Evolutionary conservation across 2,888 invertebrate species (phyloP).

Genomic region (Mamestra brassicae): DNA sequence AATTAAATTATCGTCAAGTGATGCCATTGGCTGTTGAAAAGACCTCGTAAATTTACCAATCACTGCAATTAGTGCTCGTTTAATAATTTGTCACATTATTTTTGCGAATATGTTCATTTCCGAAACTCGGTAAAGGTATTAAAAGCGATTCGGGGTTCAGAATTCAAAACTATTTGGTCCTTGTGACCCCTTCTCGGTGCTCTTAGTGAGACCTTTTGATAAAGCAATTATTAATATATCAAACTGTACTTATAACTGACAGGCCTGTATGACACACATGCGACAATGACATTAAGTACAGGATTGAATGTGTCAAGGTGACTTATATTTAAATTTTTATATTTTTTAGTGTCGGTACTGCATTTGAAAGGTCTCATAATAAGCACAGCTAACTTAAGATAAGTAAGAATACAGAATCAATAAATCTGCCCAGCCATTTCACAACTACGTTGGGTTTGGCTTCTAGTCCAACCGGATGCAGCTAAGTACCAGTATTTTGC

Average conservation of each 20-base stretch:
- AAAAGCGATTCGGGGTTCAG: background rate
- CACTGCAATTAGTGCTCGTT: background rate
- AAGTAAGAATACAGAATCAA: background rate
- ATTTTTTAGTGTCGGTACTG: slow-evolving; percentile 16
- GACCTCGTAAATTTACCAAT: background rate
- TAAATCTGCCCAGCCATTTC: background rate
- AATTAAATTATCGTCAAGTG: background rate
- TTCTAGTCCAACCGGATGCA: background rate
- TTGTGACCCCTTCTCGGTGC: background rate
- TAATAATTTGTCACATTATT: background rate
- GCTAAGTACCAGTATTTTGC: background rate
- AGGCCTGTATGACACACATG: background rate
- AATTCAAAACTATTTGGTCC: background rate
- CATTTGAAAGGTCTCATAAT: background rate
- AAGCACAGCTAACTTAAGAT: background rate
- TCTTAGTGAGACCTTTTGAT: background rate
- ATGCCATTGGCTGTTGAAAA: background rate
- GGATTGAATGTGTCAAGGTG: slow-evolving; percentile 39
- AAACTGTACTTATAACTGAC: background rate
- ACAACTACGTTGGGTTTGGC: background rate
- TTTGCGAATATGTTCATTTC: too few species aligned
- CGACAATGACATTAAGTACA: slow-evolving; percentile 17
- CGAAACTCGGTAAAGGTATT: background rate
- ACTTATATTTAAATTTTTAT: slow-evolving; percentile 34
- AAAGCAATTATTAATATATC: slow-evolving; percentile 17